Evolutionary conservation across 1,140 invertebrate species (phyloP), one percentile per base, ranked within the genome.

Genomic region (Chrysopa pallens): DNA sequence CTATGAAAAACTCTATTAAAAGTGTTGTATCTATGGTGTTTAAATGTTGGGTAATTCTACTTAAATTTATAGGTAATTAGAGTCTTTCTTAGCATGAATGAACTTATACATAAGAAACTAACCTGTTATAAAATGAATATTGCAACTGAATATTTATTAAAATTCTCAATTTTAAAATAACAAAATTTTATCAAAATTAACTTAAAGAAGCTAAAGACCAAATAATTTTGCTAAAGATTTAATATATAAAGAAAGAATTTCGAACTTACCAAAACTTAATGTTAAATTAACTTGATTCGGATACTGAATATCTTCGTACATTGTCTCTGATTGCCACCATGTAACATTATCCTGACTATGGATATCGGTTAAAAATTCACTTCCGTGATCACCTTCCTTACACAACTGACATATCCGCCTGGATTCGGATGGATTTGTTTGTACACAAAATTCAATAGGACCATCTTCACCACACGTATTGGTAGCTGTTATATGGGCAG

Each of bases 311-410:
- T 77, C 81, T 51, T 98, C 88, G 48, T 75, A 75, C 88, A 98
- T 95, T 0, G 95, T 97, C 54, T 95, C 87, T 3, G 90, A 95
- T 57, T 98, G 93, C 94, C 95, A 98, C 90, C 91, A 97, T 0
- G 95, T 96, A 46, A 80, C 78, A 56, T 91, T 86, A 36, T 88
- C 80, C 46, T 83, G 77, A 51, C 79, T 76, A 49, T 93, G 86
- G 52, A 87, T 73, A 62, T 98, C 95, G 0, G 91, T 96, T 39
- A 98, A 67, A 57, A 73, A 91, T n/a, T 67, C 59, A 1, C 84
- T 72, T 4, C 79, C 76, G 63, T 92, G 86, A 39, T 79, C 70
- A 1, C 72, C 72, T 1, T 56, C 44, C 53, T 68, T 52, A 52
- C 80, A 81, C 23, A 63, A 61, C 38, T 80, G 72, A 51, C 81